Conservation (phyloP, 2,888 invertebrate genomes). For the Lordiphosa andalusiaca region DNA sequence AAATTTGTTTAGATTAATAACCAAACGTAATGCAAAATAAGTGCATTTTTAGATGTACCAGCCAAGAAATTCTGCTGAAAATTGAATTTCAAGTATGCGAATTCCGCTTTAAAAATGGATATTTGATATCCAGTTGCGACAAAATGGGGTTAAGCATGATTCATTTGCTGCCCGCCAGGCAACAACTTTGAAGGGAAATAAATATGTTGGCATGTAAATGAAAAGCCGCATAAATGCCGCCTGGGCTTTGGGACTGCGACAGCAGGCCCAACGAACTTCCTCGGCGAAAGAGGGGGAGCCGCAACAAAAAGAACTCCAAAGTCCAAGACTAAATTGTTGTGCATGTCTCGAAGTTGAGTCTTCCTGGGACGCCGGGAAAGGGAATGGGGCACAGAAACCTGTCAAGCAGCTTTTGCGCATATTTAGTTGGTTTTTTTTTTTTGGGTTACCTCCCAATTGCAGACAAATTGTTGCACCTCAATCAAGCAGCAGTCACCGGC, state of each 20-base stretch:
- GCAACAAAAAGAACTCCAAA: conserved; percentile 50
- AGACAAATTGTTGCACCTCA: conserved; percentile 73
- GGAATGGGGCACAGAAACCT: conserved; percentile 38
- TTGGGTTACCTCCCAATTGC: conserved; percentile 43
- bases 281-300: conserved; percentile 21
- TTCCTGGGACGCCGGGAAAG: conserved; percentile 24
- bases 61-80: too few species aligned
- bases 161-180: conserved; percentile 10
- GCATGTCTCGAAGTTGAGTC: conserved; percentile 48
- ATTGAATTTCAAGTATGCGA: neutral
- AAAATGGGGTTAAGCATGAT: conserved; percentile 4
- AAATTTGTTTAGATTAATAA: too few species aligned
- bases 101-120: conserved; percentile 4
- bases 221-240: conserved; percentile 67
- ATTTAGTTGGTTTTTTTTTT: conserved; percentile 22
- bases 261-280: conserved; percentile 25
- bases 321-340: conserved; percentile 65
- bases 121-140: conserved; percentile 6
- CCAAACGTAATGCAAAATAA: too few species aligned
- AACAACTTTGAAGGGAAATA: conserved; percentile 18
- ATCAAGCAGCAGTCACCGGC: conserved; percentile 56
- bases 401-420: conserved; percentile 60
- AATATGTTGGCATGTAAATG: conserved; percentile 60
- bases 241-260: conserved; percentile 4
- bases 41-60: too few species aligned